Conservation (phyloP, 2,113 vertebrate genomes). For the Nanorana parkeri region DNA sequence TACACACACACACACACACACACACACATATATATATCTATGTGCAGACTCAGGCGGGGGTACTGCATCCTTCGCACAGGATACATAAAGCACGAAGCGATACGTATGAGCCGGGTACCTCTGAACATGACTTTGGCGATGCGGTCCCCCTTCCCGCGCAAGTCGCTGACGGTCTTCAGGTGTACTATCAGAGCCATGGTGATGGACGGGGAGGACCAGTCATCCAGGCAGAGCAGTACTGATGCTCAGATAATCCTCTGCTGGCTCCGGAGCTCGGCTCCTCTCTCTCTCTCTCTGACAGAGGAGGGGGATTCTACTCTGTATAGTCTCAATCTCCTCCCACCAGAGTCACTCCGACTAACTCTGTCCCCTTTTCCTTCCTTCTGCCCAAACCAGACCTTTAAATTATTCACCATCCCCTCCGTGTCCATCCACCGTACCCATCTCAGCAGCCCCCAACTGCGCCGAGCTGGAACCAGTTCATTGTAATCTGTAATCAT, state of each 20-base stretch:
- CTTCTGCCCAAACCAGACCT: slow-evolving; percentile 30
- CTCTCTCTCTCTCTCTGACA: background rate
- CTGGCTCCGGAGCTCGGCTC: slow-evolving; percentile 21
- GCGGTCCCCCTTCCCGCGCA: slow-evolving; percentile 83
- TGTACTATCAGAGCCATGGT: slow-evolving; percentile 85
- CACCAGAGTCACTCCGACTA: background rate
- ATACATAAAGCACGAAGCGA: background rate
- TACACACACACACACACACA: background rate
- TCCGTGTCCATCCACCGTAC: background rate
- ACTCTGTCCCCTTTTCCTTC: slow-evolving; percentile 40
- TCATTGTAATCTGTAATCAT: too few relatives aligned
- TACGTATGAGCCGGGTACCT: slow-evolving; percentile 73
- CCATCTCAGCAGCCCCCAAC: background rate
- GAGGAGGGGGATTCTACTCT: slow-evolving; percentile 10
- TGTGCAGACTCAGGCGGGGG: background rate
- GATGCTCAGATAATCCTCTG: background rate
- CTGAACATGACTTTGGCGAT: slow-evolving; percentile 91
- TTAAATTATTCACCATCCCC: slow-evolving; percentile 15
- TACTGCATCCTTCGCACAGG: background rate
- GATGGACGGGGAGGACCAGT: background rate
- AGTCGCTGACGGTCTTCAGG: slow-evolving; percentile 81
- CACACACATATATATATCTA: background rate
- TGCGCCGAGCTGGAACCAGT: too few relatives aligned
- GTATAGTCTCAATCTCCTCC: slow-evolving; percentile 34
- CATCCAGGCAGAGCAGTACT: slow-evolving; percentile 44